Base-by-base conservation (phyloP, 2,888 invertebrate genomes). In the Oligia fasciuncula region DNA sequence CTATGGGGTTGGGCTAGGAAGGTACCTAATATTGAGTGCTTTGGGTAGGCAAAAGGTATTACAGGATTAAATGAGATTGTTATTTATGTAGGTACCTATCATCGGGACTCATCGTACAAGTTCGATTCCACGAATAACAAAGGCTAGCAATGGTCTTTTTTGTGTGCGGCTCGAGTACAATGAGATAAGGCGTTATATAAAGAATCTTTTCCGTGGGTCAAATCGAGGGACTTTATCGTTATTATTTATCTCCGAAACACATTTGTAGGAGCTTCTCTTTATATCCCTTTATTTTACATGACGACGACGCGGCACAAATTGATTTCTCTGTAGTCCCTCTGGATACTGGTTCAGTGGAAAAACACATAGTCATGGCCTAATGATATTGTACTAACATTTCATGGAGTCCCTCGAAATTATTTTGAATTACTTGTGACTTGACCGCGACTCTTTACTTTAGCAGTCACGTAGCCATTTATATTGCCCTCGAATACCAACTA, bases 191-290 rank as follows among this genome's bases (percentile, higher is more conserved):
- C 90, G 90, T 91, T 91, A 92, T 90, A 91, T 92, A 93, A 92
- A 92, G 91, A 92, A 93, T 92, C 88, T 92, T 90, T 85, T 91
- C 83, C 89, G 87, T 90, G 93, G 93, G 93, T 93, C 92, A 93
- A 94, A 94, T 93, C 89, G 93, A 91, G 90, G 92, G 91, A 90
- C 91, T 93, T 93, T 94, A 92, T 93, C 93, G 93, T 92, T 94
- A 93, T 94, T 94, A 94, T 94, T 94, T 94, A 93, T 94, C 92
- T 93, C 88, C 84, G 92, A 92, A 92, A 92, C 91, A 93, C 92
- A 94, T 93, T 93, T 93, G 91, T 91, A 89, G 89, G 83, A 91
- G 89, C 90, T 92, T 84, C 88, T 88, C 87, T 91, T 91, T 92
- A 90, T 91, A 93, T 92, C 90, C 91, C 89, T 93, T 93, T 93